Percentiles rank a stretch among this genome's conserved stretches.
phyloP scores from a whole-genome alignment of 2,797 vertebrate species.

The Anguilla megastoma region DNA sequence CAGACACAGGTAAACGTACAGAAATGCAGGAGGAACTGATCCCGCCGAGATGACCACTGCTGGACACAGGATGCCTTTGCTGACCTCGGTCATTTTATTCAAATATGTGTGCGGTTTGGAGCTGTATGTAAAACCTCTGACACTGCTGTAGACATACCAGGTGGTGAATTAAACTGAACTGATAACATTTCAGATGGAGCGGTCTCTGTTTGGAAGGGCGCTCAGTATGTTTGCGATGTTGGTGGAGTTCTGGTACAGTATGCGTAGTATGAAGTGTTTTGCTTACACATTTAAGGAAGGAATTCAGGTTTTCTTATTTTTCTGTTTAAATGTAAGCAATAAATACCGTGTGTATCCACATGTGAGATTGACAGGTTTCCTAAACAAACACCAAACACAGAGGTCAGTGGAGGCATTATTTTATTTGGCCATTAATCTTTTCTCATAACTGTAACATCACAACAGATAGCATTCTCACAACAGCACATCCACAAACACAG shows the following conservation, averaged over 20 bases:
- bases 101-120: background rate
- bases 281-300: background rate
- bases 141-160: background rate
- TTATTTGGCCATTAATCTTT: slow-evolving; percentile 75
- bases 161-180: background rate
- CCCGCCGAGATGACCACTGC: background rate
- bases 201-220: background rate
- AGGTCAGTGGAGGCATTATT: slow-evolving; percentile 51
- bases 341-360: background rate
- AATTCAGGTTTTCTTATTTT: background rate
- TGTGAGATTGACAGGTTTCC: background rate
- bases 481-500: slow-evolving; percentile 57
- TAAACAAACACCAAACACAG: background rate
- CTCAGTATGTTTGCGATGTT: background rate
- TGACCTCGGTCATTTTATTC: background rate
- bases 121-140: background rate
- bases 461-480: slow-evolving; percentile 60
- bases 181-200: background rate
- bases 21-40: background rate
- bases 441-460: slow-evolving; percentile 62
- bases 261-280: background rate
- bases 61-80: background rate
- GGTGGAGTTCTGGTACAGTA: background rate
- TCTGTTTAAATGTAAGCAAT: background rate
- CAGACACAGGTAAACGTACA: background rate